Conservation (phyloP, 2,888 invertebrate genomes). For the Stenodema calcarata region DNA sequence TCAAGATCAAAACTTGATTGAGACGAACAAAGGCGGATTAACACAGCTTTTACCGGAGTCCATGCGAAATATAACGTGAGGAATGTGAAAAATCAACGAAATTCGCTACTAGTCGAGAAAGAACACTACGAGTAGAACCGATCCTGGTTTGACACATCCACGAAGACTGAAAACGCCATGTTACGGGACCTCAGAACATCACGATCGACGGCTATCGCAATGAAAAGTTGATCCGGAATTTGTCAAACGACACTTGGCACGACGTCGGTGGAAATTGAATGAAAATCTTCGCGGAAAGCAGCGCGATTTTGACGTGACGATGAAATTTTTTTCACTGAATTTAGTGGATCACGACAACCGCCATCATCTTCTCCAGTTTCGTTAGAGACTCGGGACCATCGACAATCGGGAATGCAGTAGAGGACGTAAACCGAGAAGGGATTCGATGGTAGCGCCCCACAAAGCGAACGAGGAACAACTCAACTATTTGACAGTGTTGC, state of each 20-base stretch:
- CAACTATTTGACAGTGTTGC: not conserved
- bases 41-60: not conserved
- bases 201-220: not conserved
- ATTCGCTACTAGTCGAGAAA: not conserved
- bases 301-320: not conserved
- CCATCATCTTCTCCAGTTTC: not conserved
- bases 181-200: conserved; percentile 4
- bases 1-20: not conserved
- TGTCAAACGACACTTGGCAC: not conserved
- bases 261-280: not conserved
- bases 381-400: not conserved
- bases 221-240: not conserved
- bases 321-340: not conserved
- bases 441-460: not conserved
- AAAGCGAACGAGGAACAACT: not conserved
- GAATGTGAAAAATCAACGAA: not conserved
- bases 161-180: conserved; percentile 39
- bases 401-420: not conserved
- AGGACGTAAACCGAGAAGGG: not conserved
- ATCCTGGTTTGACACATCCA: conserved; percentile 18
- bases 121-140: not conserved
- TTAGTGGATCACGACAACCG: not conserved
- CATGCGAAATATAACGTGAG: not conserved
- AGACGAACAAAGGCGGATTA: not conserved
- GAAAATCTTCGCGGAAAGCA: not conserved